Conservation (phyloP, 2,113 vertebrate genomes). For the Synodontis membranacea region DNA sequence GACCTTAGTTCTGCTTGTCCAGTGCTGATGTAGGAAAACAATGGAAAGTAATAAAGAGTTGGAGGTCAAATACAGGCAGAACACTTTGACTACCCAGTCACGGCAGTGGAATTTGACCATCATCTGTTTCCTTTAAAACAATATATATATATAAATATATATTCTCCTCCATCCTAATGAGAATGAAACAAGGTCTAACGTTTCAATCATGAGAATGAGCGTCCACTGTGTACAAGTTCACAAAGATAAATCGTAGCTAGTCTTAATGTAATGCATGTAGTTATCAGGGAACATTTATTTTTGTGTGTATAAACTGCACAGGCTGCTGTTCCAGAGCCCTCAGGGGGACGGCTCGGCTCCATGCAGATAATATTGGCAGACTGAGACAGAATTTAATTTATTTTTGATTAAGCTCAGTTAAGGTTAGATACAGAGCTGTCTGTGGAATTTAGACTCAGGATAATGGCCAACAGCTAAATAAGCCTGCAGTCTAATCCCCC, state of each 20-base stretch:
- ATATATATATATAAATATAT: background rate
- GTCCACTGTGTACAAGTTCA: background rate
- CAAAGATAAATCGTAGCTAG: background rate
- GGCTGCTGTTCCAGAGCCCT: background rate
- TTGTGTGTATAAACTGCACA: background rate
- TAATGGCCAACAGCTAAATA: slow-evolving; percentile 19
- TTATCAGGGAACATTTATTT: background rate
- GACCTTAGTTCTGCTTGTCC: slow-evolving; percentile 5
- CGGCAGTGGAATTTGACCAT: slow-evolving; percentile 5
- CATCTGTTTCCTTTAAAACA: slow-evolving; percentile 7
- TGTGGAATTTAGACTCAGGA: slow-evolving; percentile 14
- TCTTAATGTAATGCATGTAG: background rate
- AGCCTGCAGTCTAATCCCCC: slow-evolving; percentile 15
- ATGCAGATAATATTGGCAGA: slow-evolving; percentile 19
- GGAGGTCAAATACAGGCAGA: background rate
- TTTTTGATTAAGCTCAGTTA: slow-evolving; percentile 28
- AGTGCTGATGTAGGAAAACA: slow-evolving; percentile 15
- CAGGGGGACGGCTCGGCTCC: background rate
- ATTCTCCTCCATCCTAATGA: background rate
- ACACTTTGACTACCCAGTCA: background rate
- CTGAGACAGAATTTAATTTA: slow-evolving; percentile 16
- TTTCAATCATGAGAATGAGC: background rate
- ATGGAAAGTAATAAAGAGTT: slow-evolving; percentile 19
- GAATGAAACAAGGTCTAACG: background rate
- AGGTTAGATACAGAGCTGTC: slow-evolving; percentile 23